Evolutionary conservation across 1,140 invertebrate genomes (phyloP).

Genomic region (Fragariocoptes setiger): DNA sequence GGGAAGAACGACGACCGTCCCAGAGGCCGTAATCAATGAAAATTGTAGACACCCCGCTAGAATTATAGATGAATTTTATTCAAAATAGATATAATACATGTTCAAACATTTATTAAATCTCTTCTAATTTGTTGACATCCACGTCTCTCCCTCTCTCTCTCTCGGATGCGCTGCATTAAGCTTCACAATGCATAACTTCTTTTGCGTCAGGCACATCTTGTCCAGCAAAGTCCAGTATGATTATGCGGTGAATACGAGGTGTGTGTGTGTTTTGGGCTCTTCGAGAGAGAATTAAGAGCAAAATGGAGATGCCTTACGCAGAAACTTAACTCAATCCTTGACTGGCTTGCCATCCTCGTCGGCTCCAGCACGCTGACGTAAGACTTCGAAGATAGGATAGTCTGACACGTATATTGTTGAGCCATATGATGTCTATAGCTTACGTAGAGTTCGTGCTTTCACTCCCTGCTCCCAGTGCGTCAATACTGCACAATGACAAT

Average conservation of each 20-base stretch:
- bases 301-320: conserved; percentile 63
- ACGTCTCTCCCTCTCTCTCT: too few species aligned
- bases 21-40: too few species aligned
- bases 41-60: too few species aligned
- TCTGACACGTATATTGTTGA: conserved; percentile 91
- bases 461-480: conserved; percentile 97
- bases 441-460: conserved; percentile 34
- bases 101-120: too few species aligned
- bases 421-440: conserved; percentile 88
- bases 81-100: too few species aligned
- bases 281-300: conserved; percentile 68
- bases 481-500: conserved; percentile 97
- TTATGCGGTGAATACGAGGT: conserved; percentile 34
- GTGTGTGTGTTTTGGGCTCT: conserved; percentile 58
- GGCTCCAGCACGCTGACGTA: conserved; percentile 41
- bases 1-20: too few species aligned
- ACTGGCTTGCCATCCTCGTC: conserved; percentile 81
- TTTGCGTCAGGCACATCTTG: conserved; percentile 42
- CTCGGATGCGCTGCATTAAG: neutral
- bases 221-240: conserved; percentile 26
- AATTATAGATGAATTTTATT: too few species aligned
- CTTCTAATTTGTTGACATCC: neutral
- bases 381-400: conserved; percentile 73
- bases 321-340: conserved; percentile 63
- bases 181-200: conserved; percentile 10